Percentiles rank a stretch among this genome's conserved stretches.
phyloP scores from a whole-genome alignment of 1,140 invertebrate species.

The Drosophila ercepeae region DNA sequence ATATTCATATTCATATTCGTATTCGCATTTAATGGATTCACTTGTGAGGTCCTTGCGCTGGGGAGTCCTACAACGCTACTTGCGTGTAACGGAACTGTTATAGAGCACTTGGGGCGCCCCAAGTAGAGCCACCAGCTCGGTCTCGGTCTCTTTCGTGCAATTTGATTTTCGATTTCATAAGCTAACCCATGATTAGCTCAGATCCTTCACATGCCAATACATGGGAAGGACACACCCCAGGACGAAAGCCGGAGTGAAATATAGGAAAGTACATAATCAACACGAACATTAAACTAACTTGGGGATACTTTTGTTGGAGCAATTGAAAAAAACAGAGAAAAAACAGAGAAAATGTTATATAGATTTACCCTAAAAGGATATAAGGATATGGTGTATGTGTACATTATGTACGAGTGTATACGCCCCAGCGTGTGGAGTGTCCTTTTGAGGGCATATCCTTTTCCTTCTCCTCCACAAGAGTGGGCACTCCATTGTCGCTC shows the following conservation, averaged over 20 bases:
- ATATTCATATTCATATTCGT: neutral
- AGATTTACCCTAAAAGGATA: neutral
- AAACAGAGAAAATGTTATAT: slow-evolving; percentile 14
- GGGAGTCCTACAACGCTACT: slow-evolving; percentile 12
- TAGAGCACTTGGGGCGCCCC: slow-evolving; percentile 30
- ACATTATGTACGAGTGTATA: slow-evolving; percentile 19
- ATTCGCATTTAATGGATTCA: too few species aligned
- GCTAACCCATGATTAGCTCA: slow-evolving; percentile 67
- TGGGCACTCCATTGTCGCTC: slow-evolving; percentile 59
- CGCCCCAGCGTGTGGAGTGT: slow-evolving; percentile 22
- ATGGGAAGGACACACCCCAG: slow-evolving; percentile 35
- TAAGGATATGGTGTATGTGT: slow-evolving; percentile 9
- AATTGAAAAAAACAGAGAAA: slow-evolving; percentile 57
- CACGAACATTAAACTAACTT: slow-evolving; percentile 70
- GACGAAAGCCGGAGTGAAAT: slow-evolving; percentile 27
- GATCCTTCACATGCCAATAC: slow-evolving; percentile 37
- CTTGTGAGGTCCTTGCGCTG: neutral
- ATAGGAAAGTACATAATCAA: slow-evolving; percentile 67
- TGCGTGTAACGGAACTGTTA: slow-evolving; percentile 35
- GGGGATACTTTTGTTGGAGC: slow-evolving; percentile 25
- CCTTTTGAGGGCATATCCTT: slow-evolving; percentile 30
- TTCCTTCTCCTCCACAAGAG: slow-evolving; percentile 4
- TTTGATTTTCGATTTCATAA: slow-evolving; percentile 67
- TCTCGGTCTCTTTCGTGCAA: neutral
- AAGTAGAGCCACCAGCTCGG: slow-evolving; percentile 10